Evolutionary conservation across 2,888 invertebrate species (phyloP).

Genomic region (Abrostola tripartita): DNA sequence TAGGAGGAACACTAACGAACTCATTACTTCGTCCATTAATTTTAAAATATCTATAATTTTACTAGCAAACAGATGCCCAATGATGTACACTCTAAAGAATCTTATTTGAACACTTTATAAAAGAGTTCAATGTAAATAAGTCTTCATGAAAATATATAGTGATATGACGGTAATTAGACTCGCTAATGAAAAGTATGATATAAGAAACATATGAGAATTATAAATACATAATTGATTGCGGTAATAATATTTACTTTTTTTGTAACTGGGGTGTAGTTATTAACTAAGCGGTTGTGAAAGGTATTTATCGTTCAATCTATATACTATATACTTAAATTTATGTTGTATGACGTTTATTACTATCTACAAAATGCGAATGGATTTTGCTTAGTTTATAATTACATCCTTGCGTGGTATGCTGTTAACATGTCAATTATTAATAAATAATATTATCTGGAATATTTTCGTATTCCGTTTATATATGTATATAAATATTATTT

Average conservation of each 20-base stretch:
- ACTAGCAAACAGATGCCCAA: slow-evolving; percentile 83
- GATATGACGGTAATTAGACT: slow-evolving; percentile 70
- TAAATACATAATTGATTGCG: slow-evolving; percentile 79
- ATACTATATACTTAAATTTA: slow-evolving; percentile 14
- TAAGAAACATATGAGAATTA: slow-evolving; percentile 79
- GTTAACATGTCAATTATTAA: slow-evolving; percentile 79
- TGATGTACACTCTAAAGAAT: slow-evolving; percentile 78
- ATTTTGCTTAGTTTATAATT: slow-evolving; percentile 59
- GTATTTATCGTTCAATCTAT: slow-evolving; percentile 16
- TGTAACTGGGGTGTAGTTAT: slow-evolving; percentile 69
- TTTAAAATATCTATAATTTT: slow-evolving; percentile 84
- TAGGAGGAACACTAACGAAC: slow-evolving; percentile 87
- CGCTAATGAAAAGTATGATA: slow-evolving; percentile 73
- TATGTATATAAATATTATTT: slow-evolving; percentile 16
- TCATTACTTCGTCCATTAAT: slow-evolving; percentile 88
- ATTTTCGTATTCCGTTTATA: slow-evolving; percentile 44
- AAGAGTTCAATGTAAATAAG: slow-evolving; percentile 84
- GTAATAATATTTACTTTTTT: slow-evolving; percentile 73
- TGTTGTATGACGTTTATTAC: slow-evolving; percentile 11
- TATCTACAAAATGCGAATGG: slow-evolving; percentile 4
- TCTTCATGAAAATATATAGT: slow-evolving; percentile 79
- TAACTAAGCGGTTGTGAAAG: slow-evolving; percentile 59
- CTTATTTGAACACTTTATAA: slow-evolving; percentile 81
- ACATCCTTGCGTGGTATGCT: slow-evolving; percentile 65
- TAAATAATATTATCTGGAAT: slow-evolving; percentile 58